A percentile compares a stretch with the other conserved stretches of the same genome.
Evolutionary conservation across 2,888 invertebrate genomes (phyloP).

Genomic region (Microctonus aethiopoides): DNA sequence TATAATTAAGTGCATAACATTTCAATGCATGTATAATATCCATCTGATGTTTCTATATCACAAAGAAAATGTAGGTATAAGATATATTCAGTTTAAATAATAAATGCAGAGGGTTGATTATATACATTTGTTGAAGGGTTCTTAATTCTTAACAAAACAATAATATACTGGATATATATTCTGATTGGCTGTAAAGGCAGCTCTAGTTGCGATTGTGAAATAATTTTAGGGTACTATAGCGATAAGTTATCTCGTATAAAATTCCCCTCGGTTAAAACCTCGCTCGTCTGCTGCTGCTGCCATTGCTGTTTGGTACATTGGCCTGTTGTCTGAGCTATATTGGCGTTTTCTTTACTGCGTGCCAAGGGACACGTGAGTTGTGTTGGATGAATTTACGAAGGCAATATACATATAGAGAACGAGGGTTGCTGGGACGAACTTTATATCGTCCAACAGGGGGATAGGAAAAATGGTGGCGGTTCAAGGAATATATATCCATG

Average conservation of each 20-base stretch:
- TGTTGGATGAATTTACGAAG: not conserved
- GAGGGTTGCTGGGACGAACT: slow-evolving; percentile 1
- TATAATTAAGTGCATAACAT: no score
- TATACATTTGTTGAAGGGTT: no score
- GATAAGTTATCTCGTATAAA: slow-evolving; percentile 6
- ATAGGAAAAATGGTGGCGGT: not conserved
- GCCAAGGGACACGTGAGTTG: not conserved
- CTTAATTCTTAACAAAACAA: no score
- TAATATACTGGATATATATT: not conserved
- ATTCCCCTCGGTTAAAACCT: not conserved
- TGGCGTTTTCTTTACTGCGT: not conserved
- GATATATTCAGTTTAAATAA: no score
- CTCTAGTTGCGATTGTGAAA: not conserved
- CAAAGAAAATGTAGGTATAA: no score
- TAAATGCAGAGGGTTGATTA: no score
- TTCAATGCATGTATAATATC: no score
- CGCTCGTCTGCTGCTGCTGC: not conserved
- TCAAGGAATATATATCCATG: slow-evolving; percentile 29
- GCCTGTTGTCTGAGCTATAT: not conserved
- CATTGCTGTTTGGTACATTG: not conserved
- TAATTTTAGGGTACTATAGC: not conserved
- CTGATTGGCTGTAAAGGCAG: not conserved
- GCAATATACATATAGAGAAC: not conserved
- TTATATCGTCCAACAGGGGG: not conserved
- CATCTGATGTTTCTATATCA: no score